phyloP scores from a whole-genome alignment of 2,888 invertebrate species.

The Lithophane socia region DNA sequence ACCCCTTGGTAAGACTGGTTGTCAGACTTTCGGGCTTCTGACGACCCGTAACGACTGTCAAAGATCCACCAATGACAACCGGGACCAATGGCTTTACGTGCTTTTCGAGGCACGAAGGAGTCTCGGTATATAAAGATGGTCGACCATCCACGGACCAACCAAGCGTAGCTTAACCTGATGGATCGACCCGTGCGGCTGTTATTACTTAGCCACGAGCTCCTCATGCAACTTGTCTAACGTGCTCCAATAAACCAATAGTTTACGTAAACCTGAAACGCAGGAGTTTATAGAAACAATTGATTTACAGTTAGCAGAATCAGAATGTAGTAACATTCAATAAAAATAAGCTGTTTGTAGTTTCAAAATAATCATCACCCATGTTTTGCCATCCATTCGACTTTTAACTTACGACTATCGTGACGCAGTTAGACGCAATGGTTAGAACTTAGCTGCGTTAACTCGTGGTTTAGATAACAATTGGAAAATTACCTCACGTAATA shows the following conservation, averaged over 20 bases:
- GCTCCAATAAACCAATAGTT: neutral
- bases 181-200: no score
- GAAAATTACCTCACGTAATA: slow-evolving; percentile 83
- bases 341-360: slow-evolving; percentile 1
- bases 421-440: slow-evolving; percentile 47
- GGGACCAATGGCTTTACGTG: no score
- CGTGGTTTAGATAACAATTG: slow-evolving; percentile 75
- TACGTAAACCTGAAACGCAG: neutral
- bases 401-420: neutral
- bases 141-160: no score
- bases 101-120: no score
- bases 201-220: no score
- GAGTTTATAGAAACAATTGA: neutral
- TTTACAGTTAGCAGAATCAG: neutral
- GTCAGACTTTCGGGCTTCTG: no score
- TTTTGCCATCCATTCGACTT: neutral
- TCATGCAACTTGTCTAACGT: neutral
- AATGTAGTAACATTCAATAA: neutral
- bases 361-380: neutral
- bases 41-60: no score
- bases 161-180: no score
- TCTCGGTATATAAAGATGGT: no score
- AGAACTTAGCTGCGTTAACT: slow-evolving; percentile 72
- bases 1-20: no score
- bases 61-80: no score